Percentiles rank a stretch among this genome's conserved stretches.
These are phyloP conservation scores for Lacerta viridis DNA, from an alignment of 2,797 vertebrate genomes.

Conservation along the genomic window DNA sequence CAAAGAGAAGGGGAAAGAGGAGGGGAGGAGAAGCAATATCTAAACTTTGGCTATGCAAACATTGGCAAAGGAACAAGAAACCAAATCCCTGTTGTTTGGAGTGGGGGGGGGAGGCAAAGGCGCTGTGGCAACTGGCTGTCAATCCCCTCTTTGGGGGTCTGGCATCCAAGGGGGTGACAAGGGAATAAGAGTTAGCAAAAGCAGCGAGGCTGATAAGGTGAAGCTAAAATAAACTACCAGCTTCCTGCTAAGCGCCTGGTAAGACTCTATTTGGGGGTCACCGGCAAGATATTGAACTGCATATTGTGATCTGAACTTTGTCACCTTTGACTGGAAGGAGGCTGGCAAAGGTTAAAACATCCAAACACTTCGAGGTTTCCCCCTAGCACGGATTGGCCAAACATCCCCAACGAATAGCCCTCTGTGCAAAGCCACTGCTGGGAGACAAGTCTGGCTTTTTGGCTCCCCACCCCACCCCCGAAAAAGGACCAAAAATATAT, in stretches of 20 bases:
- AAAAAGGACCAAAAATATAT: background rate
- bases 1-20: constrained; percentile 72
- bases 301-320: constrained; percentile 94
- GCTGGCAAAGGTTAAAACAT: constrained; percentile 98
- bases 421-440: constrained; percentile 19
- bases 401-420: constrained; percentile 29
- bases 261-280: constrained; percentile 92
- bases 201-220: constrained; percentile 94
- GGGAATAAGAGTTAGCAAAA: constrained; percentile 87
- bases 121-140: constrained; percentile 88
- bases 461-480: constrained; percentile 45
- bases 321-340: constrained; percentile 93
- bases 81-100: constrained; percentile 90
- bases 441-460: constrained; percentile 41
- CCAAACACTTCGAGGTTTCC: constrained; percentile 75
- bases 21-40: constrained; percentile 83
- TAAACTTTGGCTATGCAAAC: constrained; percentile 94
- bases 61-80: constrained; percentile 94
- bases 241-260: constrained; percentile 92
- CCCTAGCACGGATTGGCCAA: constrained; percentile 61
- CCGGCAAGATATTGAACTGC: constrained; percentile 90
- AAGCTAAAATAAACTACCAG: constrained; percentile 88
- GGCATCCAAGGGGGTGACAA: constrained; percentile 89
- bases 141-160: constrained; percentile 92
- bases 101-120: constrained; percentile 84